A percentile compares a stretch with the other conserved stretches of the same genome.
Evolutionary conservation across 2,888 invertebrate genomes (phyloP).

Genomic region (Troides oblongomaculatus): DNA sequence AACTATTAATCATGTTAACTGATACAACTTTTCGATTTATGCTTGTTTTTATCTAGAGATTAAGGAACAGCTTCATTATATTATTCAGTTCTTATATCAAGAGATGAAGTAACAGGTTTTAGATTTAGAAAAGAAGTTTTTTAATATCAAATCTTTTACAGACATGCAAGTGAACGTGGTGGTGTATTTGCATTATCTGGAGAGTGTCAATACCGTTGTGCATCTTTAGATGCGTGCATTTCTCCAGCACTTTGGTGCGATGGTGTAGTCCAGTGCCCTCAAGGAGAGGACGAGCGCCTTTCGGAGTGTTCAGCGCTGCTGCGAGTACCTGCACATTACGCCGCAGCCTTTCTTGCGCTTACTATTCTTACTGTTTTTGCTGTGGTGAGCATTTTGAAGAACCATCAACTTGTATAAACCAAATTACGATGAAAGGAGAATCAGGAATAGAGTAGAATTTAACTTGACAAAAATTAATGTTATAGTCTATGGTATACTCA

Average conservation of each 20-base stretch:
- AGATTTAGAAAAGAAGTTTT: not conserved
- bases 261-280: slow-evolving; percentile 88
- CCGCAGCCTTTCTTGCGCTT: slow-evolving; percentile 79
- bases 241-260: slow-evolving; percentile 90
- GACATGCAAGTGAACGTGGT: slow-evolving; percentile 75
- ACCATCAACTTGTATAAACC: not conserved
- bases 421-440: no score
- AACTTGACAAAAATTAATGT: no score
- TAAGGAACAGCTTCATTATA: no score
- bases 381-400: slow-evolving; percentile 46
- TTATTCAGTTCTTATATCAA: no score
- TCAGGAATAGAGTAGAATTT: no score
- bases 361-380: slow-evolving; percentile 70
- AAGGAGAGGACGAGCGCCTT: slow-evolving; percentile 89
- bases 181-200: slow-evolving; percentile 82
- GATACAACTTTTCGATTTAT: no score
- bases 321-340: slow-evolving; percentile 87
- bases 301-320: slow-evolving; percentile 89
- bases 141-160: slow-evolving; percentile 44
- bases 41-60: no score
- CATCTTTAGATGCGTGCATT: slow-evolving; percentile 90
- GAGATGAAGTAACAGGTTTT: no score
- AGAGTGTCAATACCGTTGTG: slow-evolving; percentile 87
- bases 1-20: no score
- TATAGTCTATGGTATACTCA: no score